Base-by-base conservation (phyloP, 2,888 invertebrate species). In the Parthenolecanium corni region DNA sequence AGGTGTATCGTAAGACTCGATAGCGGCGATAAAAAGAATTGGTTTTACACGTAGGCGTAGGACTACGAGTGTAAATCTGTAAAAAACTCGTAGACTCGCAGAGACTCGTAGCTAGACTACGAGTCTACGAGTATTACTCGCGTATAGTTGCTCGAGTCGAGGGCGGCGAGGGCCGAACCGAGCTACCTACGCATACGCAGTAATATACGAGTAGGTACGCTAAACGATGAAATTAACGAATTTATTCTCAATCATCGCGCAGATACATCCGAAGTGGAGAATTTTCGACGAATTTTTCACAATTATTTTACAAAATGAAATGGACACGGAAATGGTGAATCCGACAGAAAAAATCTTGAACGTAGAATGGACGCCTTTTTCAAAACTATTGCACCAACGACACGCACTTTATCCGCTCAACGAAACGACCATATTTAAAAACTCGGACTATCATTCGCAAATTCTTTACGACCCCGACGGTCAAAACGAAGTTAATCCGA, bases 231-330 rank as follows among this genome's bases (percentile, higher is more conserved):
- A 31, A 31, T 31, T n/a, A n/a, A 18, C 40, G 20, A 3, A 24
- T 25, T 20, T 12, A 47, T 20, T 20, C 12, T 20, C 47, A 47
- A 12, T 16, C 47, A 24, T 11, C 4, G 5, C 31, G 31, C 49
- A 58, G 58, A 38, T 47, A 23, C 31, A 58, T 21, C 58, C 58
- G 21, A 36, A 47, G 31, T 58, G 58, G 58, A 58, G 16, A 36
- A 47, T 58, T 47, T 47, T 58, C 31, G 49, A 58, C 23, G 47
- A 58, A 12, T 58, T 58, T 58, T 49, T 58, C 49, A 47, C 49
- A 21, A 31, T 31, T 38, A 49, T 58, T 25, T 36, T 47, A 21
- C 38, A 47, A 47, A 44, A 47, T 21, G 58, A 58, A 58, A 58
- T 58, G 58, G 58, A 58, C 23, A 23, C 49, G 18, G 47, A 49